phyloP scores from a whole-genome alignment of 2,797 vertebrate species.

The Ceryle rudis region DNA sequence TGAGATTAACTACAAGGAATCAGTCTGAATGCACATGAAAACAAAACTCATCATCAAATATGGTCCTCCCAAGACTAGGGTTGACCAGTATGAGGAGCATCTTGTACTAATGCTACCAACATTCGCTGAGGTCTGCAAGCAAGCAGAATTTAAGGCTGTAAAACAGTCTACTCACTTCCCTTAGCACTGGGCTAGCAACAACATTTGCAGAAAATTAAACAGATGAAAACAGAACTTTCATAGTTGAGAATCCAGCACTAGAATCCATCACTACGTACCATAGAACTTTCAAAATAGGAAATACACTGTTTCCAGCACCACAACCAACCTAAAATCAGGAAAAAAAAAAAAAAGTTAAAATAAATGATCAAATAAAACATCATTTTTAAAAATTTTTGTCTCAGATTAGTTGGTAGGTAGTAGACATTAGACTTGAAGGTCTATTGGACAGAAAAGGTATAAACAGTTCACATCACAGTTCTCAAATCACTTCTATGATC shows the following conservation, averaged over 20 bases:
- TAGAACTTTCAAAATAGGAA: constrained; percentile 88
- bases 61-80: neutral
- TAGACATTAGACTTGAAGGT: neutral
- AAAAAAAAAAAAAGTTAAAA: constrained; percentile 29
- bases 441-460: neutral
- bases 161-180: neutral
- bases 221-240: neutral
- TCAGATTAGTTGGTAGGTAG: neutral
- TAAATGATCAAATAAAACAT: neutral
- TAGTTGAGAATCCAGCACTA: constrained; percentile 27
- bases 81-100: neutral
- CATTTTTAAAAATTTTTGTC: neutral
- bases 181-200: neutral
- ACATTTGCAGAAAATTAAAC: neutral
- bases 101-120: neutral
- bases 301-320: constrained; percentile 93
- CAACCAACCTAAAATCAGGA: constrained; percentile 88
- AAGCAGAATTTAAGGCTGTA: neutral
- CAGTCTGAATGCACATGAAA: neutral
- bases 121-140: neutral
- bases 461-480: neutral
- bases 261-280: constrained; percentile 80
- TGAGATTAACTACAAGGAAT: neutral
- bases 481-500: neutral
- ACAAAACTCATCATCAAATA: neutral